Evolutionary conservation across 2,113 vertebrate genomes (phyloP).

Genomic region (Platysternon megacephalum): DNA sequence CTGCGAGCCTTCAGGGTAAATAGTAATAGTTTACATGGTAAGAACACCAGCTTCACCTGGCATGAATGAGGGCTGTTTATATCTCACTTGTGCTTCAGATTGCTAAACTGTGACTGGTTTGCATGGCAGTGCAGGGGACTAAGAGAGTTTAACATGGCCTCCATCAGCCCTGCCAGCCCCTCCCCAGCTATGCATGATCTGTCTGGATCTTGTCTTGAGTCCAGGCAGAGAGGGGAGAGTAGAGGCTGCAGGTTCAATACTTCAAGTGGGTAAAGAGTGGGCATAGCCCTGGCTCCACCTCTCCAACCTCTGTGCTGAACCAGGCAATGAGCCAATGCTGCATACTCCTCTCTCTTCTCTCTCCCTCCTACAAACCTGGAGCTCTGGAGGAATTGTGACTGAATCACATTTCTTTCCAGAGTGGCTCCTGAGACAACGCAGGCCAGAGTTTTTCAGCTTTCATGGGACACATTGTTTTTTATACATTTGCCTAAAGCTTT

Average conservation of each 20-base stretch:
- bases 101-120: neutral
- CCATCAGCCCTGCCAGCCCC: neutral
- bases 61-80: neutral
- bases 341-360: neutral
- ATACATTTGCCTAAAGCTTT: neutral
- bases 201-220: neutral
- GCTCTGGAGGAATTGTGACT: neutral
- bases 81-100: neutral
- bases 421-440: neutral
- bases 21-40: too few relatives aligned
- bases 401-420: constrained; percentile 11
- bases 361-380: neutral
- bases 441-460: neutral
- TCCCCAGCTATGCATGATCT: neutral
- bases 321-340: neutral
- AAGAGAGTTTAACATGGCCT: neutral
- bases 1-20: too few relatives aligned
- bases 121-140: neutral
- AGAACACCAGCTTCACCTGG: neutral
- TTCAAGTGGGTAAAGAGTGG: neutral
- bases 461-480: neutral
- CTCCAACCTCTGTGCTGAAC: neutral
- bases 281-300: neutral
- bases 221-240: neutral
- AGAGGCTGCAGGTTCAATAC: neutral